Evolutionary conservation across 2,113 vertebrate species (phyloP), one percentile per base, ranked within the genome.

Genomic region (Aspidoscelis tigris): DNA sequence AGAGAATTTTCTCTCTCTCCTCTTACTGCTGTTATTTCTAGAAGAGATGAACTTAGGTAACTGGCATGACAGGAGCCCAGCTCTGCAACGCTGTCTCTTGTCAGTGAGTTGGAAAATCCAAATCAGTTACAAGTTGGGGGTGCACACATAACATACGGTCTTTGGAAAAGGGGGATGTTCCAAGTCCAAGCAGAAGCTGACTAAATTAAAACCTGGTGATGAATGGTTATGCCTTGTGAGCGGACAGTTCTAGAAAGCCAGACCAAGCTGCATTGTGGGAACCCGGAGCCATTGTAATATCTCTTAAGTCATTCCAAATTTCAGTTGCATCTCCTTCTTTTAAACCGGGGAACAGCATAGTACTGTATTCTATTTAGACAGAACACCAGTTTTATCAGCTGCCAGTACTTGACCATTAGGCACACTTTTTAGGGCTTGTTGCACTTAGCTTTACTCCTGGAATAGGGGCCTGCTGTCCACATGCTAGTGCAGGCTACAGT

Each of bases 181-280:
- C 58, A 88, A 76, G 50, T 65, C 61, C 22, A 20, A 24, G 65
- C 65, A 66, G 65, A 66, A 21, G 21, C 65, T 86, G 70, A 22
- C 50, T 22, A 8, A 85, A 72, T 26, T 64, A 33, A 33, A 33
- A 33, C 1, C 5, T 80, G 55, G 50, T 39, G 4, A 16, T 83
- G 82, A 61, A 47, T 24, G 64, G 85, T 64, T 86, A 4, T 84
- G 89, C 64, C 66, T 83, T 86, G 69, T 84, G 73, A 76, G 43
- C 14, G 26, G 43, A 11, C 26, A 68, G 20, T 50, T 69, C 44
- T 69, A 68, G 70, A 88, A 83, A 64, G 43, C 14, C 72, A 83
- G 75, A 85, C 71, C 20, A 47, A 58, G 81, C 24, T 26, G 75
- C 50, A 75, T 73, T 47, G 0, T 0, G 7, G 75, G 39, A 58